phyloP scores from a whole-genome alignment of 2,797 vertebrate genomes.

The Rhincodon typus region DNA sequence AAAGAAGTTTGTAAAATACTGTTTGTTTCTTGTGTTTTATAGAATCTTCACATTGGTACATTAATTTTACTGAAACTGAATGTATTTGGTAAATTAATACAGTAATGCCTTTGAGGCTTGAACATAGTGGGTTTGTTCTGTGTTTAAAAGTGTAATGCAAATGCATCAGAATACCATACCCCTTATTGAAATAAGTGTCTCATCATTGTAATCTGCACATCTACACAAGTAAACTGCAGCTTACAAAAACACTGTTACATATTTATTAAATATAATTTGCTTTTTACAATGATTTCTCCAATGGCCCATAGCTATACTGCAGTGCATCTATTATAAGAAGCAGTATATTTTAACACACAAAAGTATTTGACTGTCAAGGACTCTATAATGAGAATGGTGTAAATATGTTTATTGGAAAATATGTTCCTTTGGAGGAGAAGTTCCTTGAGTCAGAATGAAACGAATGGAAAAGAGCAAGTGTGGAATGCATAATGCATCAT shows the following conservation, averaged over 20 bases:
- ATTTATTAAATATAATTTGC: constrained; percentile 5
- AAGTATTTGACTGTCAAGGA: constrained; percentile 9
- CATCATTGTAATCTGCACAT: not conserved
- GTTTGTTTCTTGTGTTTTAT: not conserved
- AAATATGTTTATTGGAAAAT: constrained; percentile 16
- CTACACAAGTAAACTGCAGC: not conserved
- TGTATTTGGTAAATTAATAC: constrained; percentile 17
- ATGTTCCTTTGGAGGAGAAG: not conserved
- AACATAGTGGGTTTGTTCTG: not conserved
- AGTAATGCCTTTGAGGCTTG: not conserved
- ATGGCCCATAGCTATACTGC: not conserved
- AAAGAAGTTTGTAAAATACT: not conserved
- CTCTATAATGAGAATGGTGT: constrained; percentile 10
- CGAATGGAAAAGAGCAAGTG: not conserved
- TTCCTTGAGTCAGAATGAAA: not conserved
- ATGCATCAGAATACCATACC: no score
- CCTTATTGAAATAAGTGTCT: not conserved
- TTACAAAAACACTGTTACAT: not conserved
- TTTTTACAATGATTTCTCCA: not conserved
- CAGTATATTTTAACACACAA: not conserved
- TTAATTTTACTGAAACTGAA: not conserved
- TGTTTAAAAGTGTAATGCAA: not conserved
- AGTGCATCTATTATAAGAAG: not conserved
- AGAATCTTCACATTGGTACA: not conserved
- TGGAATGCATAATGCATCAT: not conserved